These are phyloP conservation scores for Melanogrammus aeglefinus DNA, from an alignment of 2,797 vertebrate genomes.

Conservation along the genomic window DNA sequence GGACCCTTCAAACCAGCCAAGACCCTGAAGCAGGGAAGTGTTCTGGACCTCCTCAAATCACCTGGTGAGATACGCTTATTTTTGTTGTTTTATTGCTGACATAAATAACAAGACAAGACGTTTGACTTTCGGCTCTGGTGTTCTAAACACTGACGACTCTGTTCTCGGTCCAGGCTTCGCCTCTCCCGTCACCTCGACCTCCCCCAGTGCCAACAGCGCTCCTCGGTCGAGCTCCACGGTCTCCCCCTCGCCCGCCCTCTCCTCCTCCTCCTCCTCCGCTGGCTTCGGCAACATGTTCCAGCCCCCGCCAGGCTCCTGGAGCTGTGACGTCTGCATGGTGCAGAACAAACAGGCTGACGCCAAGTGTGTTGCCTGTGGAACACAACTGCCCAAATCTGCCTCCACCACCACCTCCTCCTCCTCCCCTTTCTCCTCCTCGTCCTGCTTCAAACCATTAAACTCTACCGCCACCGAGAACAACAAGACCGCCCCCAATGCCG, in stretches of 20 bases:
- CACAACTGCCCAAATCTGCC: slow-evolving; percentile 67
- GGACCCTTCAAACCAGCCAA: slow-evolving; percentile 86
- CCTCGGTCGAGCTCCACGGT: slow-evolving; percentile 43
- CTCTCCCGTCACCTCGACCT: slow-evolving; percentile 50
- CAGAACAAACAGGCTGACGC: slow-evolving; percentile 79
- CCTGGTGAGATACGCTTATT: slow-evolving; percentile 76
- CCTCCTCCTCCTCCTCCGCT: slow-evolving; percentile 51
- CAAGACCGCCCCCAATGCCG: slow-evolving; percentile 26
- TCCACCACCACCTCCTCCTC: slow-evolving; percentile 46
- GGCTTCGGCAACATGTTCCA: slow-evolving; percentile 75
- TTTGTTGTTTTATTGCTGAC: not conserved
- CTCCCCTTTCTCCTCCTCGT: slow-evolving; percentile 40
- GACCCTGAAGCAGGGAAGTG: slow-evolving; percentile 89
- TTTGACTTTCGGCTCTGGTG: not conserved
- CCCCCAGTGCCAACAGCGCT: slow-evolving; percentile 36
- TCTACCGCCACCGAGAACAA: slow-evolving; percentile 64
- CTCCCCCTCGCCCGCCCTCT: slow-evolving; percentile 34
- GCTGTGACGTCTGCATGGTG: slow-evolving; percentile 75
- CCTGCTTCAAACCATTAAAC: slow-evolving; percentile 59
- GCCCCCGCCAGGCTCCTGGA: slow-evolving; percentile 76
- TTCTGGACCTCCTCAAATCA: slow-evolving; percentile 88
- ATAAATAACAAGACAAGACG: not conserved
- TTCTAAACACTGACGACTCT: not conserved
- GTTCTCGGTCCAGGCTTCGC: slow-evolving; percentile 60
- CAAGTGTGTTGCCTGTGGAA: slow-evolving; percentile 80